Conservation (phyloP, 2,888 invertebrate species). For the Azorinus chamasolen region DNA sequence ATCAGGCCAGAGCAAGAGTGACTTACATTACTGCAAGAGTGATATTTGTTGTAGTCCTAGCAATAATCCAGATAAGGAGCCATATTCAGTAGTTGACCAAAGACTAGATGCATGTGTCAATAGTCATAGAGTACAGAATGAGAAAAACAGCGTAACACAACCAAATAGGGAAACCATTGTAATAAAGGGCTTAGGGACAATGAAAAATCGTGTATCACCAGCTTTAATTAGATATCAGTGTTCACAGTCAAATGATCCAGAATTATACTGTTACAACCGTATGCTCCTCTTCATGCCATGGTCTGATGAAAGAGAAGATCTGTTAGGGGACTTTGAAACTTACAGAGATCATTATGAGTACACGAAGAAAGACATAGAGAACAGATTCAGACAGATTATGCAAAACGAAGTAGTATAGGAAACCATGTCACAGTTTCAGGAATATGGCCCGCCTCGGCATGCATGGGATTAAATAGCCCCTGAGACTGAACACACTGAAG, state of each 20-base stretch:
- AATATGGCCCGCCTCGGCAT: conserved; percentile 39
- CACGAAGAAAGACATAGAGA: conserved; percentile 25
- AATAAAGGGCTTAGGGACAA: conserved; percentile 31
- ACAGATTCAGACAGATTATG: conserved; percentile 19
- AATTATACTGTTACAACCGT: conserved; percentile 41
- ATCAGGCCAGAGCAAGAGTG: too few relatives aligned
- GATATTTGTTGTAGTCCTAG: too few relatives aligned
- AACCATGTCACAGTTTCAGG: conserved; percentile 25
- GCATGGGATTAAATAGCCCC: conserved; percentile 46
- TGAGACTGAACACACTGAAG: conserved; percentile 26
- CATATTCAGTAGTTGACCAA: too few relatives aligned
- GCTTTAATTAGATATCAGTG: conserved; percentile 45
- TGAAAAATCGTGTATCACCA: conserved; percentile 30
- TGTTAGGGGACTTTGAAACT: conserved; percentile 20
- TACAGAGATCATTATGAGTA: conserved; percentile 41
- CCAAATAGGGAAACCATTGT: too few relatives aligned
- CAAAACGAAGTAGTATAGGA: conserved; percentile 28
- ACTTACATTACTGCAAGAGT: too few relatives aligned
- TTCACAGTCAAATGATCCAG: conserved; percentile 37
- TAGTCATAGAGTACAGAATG: too few relatives aligned
- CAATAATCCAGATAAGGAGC: too few relatives aligned
- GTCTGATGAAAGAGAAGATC: conserved; percentile 39
- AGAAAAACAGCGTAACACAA: too few relatives aligned
- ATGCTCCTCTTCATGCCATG: conserved; percentile 41
- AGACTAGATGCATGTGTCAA: too few relatives aligned